A percentile compares a stretch with the other conserved stretches of the same genome.
These are phyloP conservation scores for Sturmia bella DNA, from an alignment of 2,888 invertebrate genomes.

Conservation along the genomic window DNA sequence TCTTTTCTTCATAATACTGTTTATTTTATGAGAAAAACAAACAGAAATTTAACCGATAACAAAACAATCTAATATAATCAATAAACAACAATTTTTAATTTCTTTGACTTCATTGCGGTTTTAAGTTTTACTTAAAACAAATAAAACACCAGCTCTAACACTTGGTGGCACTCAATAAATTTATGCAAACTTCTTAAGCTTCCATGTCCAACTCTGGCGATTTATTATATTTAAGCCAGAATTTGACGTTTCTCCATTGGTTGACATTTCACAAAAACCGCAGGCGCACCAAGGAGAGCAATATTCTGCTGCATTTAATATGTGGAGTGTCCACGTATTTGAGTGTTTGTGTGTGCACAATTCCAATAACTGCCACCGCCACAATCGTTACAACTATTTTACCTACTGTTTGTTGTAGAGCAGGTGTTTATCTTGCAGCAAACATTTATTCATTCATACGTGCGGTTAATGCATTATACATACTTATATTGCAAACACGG, in stretches of 20 bases:
- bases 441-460: constrained; percentile 6
- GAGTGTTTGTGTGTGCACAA: background rate
- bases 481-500: constrained; percentile 30
- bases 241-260: constrained; percentile 71
- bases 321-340: background rate
- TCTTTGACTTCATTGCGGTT: background rate
- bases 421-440: constrained; percentile 66
- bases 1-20: background rate
- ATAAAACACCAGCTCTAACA: constrained; percentile 54
- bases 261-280: constrained; percentile 63
- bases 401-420: constrained; percentile 54
- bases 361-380: constrained; percentile 43
- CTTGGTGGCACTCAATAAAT: constrained; percentile 71
- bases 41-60: constrained; percentile 42
- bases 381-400: constrained; percentile 28
- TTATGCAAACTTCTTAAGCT: constrained; percentile 52
- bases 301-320: background rate
- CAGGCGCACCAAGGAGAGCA: constrained; percentile 63
- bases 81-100: constrained; percentile 40
- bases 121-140: constrained; percentile 16
- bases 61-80: constrained; percentile 48
- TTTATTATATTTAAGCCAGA: constrained; percentile 69
- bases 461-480: constrained; percentile 31
- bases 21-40: constrained; percentile 19
- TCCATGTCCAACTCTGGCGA: constrained; percentile 63